These are phyloP conservation scores for Mohoua ochrocephala DNA, from an alignment of 2,113 vertebrate species.

Conservation along the genomic window DNA sequence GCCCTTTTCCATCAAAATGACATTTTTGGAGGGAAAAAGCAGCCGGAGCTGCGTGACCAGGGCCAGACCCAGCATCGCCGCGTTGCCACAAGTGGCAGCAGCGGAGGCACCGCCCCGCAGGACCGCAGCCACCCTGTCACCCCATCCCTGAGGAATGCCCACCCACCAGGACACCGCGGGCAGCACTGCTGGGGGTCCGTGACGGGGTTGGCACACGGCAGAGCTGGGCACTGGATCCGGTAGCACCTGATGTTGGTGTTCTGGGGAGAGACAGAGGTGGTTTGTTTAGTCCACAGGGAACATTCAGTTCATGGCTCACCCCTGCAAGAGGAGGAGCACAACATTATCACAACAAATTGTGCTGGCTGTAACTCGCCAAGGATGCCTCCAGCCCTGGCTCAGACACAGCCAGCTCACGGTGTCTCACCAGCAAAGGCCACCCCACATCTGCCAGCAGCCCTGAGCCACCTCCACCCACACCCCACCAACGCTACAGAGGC, in stretches of 20 bases:
- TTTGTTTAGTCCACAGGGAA: fast-evolving
- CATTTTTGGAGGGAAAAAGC: neutral
- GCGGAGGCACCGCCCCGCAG: fast-evolving
- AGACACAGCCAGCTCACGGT: neutral
- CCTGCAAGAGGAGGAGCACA: neutral
- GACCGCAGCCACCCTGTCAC: fast-evolving
- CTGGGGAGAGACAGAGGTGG: conserved; percentile 43
- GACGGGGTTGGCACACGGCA: conserved; percentile 81
- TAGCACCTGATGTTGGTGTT: conserved; percentile 84
- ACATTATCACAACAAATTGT: fast-evolving
- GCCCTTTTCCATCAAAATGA: neutral
- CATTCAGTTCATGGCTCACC: fast-evolving
- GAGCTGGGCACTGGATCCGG: conserved; percentile 84
- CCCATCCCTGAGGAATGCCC: neutral
- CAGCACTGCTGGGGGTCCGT: conserved; percentile 88
- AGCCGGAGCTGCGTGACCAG: fast-evolving
- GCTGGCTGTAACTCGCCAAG: neutral
- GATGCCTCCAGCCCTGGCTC: neutral
- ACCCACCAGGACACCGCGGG: conserved; percentile 85
- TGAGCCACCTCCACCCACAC: neutral
- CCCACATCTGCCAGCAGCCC: fast-evolving
- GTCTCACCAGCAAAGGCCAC: neutral
- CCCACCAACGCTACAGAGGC: fast-evolving
- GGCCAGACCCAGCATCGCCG: neutral
- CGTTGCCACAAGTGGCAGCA: fast-evolving